Evolutionary conservation across 2,113 vertebrate species (phyloP).

Genomic region (Raja brachyura): DNA sequence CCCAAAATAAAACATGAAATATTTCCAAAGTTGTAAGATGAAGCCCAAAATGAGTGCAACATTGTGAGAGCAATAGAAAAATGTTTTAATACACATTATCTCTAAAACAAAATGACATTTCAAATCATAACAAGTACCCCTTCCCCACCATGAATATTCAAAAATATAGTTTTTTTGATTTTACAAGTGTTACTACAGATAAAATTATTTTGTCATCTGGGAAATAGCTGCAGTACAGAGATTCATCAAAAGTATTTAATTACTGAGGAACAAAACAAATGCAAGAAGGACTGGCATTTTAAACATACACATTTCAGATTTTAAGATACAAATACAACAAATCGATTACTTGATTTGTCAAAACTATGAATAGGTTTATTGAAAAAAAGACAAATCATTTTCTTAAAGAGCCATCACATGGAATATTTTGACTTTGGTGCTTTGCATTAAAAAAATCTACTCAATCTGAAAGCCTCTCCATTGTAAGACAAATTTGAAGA

Average conservation of each 20-base stretch:
- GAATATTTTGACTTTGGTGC: background rate
- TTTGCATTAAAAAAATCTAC: background rate
- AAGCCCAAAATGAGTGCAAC: too few relatives aligned
- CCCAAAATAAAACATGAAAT: too few relatives aligned
- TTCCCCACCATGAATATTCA: background rate
- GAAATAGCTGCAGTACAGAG: background rate
- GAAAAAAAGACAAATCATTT: background rate
- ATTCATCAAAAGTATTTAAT: background rate
- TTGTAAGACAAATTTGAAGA: background rate
- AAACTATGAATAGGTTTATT: background rate
- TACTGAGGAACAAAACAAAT: background rate
- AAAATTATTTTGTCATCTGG: background rate
- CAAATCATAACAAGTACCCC: background rate
- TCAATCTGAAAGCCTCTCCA: conserved; percentile 8
- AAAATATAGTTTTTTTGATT: too few relatives aligned
- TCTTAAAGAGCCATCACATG: background rate
- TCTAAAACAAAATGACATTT: background rate
- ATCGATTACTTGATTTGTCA: background rate
- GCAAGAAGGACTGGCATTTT: background rate
- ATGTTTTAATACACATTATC: background rate
- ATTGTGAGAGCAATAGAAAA: too few relatives aligned
- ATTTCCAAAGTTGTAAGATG: too few relatives aligned
- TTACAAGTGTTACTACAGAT: background rate
- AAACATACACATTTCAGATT: background rate
- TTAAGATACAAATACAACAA: background rate